A percentile compares a stretch with the other conserved stretches of the same genome.
Conservation (phyloP, 2,888 invertebrate species). For the Azorinus chamasolen region DNA sequence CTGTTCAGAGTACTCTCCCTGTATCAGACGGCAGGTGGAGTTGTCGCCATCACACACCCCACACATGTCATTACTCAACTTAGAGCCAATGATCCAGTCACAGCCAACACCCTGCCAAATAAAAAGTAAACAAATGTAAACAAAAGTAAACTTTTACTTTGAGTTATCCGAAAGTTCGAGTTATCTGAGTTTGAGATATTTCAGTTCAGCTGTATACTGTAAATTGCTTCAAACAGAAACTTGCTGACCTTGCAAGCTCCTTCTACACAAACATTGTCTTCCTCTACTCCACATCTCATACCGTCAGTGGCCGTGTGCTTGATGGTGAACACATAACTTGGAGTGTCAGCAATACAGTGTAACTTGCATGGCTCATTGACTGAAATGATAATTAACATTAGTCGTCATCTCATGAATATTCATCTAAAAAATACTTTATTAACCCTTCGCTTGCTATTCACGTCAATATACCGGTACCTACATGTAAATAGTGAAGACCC, state of each 20-base stretch:
- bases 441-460: too few species aligned
- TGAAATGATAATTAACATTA: slow-evolving; percentile 86
- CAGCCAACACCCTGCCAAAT: slow-evolving; percentile 77
- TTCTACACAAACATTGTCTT: slow-evolving; percentile 96
- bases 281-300: slow-evolving; percentile 91
- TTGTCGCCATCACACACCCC: slow-evolving; percentile 81
- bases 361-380: slow-evolving; percentile 96
- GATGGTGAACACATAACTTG: slow-evolving; percentile 97
- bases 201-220: too few species aligned
- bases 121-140: background rate
- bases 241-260: slow-evolving; percentile 90
- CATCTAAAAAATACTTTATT: slow-evolving; percentile 81
- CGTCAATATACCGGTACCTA: too few species aligned
- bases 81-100: slow-evolving; percentile 77
- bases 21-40: slow-evolving; percentile 75
- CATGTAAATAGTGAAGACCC: too few species aligned
- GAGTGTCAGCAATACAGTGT: slow-evolving; percentile 97
- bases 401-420: slow-evolving; percentile 92
- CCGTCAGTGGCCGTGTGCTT: slow-evolving; percentile 92
- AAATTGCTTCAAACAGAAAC: too few species aligned
- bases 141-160: background rate
- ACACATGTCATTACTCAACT: slow-evolving; percentile 73
- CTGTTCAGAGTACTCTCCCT: slow-evolving; percentile 74
- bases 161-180: too few species aligned
- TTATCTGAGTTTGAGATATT: too few species aligned